Evolutionary conservation across 53 echinoderm and acorn worm genomes (phyloP), one percentile per base, ranked within the genome.

Genomic region (Antedon mediterranea): DNA sequence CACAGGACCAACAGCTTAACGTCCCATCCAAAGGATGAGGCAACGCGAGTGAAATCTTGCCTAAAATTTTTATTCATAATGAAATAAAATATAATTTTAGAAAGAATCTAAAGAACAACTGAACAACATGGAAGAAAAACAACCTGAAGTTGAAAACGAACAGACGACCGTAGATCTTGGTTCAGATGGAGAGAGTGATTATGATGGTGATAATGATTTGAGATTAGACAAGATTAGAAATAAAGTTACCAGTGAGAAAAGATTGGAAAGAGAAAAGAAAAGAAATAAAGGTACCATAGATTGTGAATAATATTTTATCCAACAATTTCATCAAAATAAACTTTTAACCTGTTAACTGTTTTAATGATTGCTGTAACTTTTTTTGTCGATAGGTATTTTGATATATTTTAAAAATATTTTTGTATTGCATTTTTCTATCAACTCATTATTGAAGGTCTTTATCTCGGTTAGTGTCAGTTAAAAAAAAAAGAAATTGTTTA

Each of bases 211-310:
- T 31, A 31, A 81, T 42, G 85, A 84, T 32, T 34, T 80, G 71
- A 82, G 80, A 31, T 88, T 85, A 86, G 93, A 93, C 79, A 82
- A 90, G 82, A 88, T 93, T 28, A 90, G 88, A 79, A 82, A 88
- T 41, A 88, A 90, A 32, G 28, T 88, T 29, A 86, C 79, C 42
- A 93, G 90, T 78, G 93, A 93, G 74, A 93, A 93, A 84, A 84
- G 90, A 73, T 31, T 93, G n/a, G 86, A 93, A 43, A 86, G 88
- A 34, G 88, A 88, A 74, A 75, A 90, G 28, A 81, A 86, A 75
- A 76, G 81, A 86, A 83, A 86, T 75, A 57, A 57, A 57, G 57
- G 57, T 57, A 57, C 1, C 23, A 57, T 11, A 18, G 2, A 2
- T 57, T 57, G 57, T 57, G 20, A 57, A 37, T 6, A 37, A 37